Evolutionary conservation across 2,113 vertebrate species (phyloP).

Genomic region (Vimba vimba): DNA sequence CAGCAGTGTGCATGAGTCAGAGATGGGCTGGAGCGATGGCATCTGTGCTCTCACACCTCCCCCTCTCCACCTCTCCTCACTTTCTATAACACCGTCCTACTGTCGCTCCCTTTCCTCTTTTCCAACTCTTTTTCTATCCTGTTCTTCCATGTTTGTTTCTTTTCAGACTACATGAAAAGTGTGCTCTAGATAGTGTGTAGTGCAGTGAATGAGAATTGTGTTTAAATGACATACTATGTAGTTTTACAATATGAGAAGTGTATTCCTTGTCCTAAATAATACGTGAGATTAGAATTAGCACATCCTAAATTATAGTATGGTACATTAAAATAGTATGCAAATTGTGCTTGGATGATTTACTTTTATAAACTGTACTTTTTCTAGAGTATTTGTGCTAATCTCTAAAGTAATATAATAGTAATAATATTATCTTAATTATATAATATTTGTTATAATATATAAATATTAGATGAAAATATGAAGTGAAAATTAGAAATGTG

Average conservation of each 20-base stretch:
- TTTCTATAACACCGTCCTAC: conserved; percentile 43
- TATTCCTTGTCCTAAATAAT: neutral
- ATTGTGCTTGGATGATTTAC: neutral
- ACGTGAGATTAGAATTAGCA: neutral
- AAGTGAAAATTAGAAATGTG: neutral
- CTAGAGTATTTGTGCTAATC: neutral
- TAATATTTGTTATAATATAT: neutral
- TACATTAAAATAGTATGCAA: neutral
- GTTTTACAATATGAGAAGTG: neutral
- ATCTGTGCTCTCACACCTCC: conserved; percentile 65
- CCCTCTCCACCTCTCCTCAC: conserved; percentile 37
- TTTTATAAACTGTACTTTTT: neutral
- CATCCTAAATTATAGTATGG: too few relatives aligned
- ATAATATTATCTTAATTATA: too few relatives aligned
- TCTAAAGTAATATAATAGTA: neutral
- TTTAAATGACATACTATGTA: neutral
- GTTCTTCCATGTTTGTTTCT: neutral
- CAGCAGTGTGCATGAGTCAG: conserved; percentile 68
- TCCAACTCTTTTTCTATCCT: too few relatives aligned
- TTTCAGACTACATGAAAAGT: neutral
- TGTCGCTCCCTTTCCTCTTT: neutral
- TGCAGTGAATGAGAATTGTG: neutral
- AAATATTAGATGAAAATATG: neutral
- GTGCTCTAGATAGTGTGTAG: neutral
- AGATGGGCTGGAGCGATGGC: conserved; percentile 67